phyloP scores from a whole-genome alignment of 2,888 invertebrate species.

The Dysmachus trigonus region DNA sequence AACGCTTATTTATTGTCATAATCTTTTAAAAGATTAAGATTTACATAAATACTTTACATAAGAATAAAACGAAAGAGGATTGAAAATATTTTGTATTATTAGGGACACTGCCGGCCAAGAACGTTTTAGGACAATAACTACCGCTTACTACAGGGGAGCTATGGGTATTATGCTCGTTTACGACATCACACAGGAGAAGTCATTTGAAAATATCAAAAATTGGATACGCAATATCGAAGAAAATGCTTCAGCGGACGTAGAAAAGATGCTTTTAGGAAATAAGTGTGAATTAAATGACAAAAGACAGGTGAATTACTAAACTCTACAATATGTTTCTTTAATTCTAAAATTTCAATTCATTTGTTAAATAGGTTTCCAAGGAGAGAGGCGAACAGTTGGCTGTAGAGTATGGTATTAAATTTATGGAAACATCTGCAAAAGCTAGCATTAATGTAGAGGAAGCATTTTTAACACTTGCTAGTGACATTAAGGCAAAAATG shows the following conservation, averaged over 20 bases:
- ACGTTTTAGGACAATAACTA: constrained; percentile 97
- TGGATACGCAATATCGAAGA: constrained; percentile 99
- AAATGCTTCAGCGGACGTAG: constrained; percentile 98
- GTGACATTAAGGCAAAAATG: constrained; percentile 98
- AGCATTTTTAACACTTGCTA: constrained; percentile 95
- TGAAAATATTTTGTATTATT: constrained; percentile 45
- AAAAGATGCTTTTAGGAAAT: constrained; percentile 98
- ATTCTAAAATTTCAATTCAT: neutral
- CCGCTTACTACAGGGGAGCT: constrained; percentile 99
- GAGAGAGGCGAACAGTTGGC: constrained; percentile 97
- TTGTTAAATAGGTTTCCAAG: constrained; percentile 78
- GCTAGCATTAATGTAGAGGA: constrained; percentile 97
- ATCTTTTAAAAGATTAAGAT: too few relatives aligned
- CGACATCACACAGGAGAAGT: constrained; percentile 99
- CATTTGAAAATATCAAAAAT: constrained; percentile 98
- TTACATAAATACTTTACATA: too few relatives aligned
- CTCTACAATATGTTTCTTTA: neutral
- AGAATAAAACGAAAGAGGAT: too few relatives aligned
- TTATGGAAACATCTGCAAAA: constrained; percentile 99
- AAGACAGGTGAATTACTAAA: constrained; percentile 73
- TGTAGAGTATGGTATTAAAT: constrained; percentile 97
- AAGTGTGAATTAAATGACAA: constrained; percentile 98
- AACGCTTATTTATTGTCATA: too few relatives aligned
- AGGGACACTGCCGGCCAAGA: constrained; percentile 99
- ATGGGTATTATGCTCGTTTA: constrained; percentile 99